A percentile compares a stretch with the other conserved stretches of the same genome.
These are phyloP conservation scores for Bothrops jararaca DNA, from an alignment of 2,113 vertebrate genomes.

Conservation along the genomic window DNA sequence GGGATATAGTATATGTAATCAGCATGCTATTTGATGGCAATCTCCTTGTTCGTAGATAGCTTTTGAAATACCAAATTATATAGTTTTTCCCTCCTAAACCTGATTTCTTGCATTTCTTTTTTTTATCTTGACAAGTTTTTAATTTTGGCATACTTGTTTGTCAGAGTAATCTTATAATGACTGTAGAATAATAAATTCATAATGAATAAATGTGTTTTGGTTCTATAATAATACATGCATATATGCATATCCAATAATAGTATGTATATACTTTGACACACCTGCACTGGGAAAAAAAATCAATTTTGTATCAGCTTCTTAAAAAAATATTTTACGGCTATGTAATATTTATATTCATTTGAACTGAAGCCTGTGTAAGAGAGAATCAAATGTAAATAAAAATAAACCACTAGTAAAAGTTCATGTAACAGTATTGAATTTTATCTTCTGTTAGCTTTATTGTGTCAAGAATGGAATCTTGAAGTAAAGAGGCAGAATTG, in stretches of 20 bases:
- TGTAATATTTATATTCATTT: neutral
- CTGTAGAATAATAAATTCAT: neutral
- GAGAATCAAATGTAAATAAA: neutral
- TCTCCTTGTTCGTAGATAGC: neutral
- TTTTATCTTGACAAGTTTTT: neutral
- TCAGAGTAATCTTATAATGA: neutral
- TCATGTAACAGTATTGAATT: neutral
- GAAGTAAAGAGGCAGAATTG: neutral
- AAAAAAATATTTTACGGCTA: neutral
- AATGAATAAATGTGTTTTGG: neutral
- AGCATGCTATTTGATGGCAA: constrained; percentile 4
- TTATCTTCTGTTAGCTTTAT: neutral
- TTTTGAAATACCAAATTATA: neutral
- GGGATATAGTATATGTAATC: neutral
- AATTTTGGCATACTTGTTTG: neutral
- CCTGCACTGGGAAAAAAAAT: neutral
- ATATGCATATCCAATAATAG: neutral
- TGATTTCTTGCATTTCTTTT: neutral
- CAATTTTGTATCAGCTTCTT: neutral
- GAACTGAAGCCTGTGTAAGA: neutral
- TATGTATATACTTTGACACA: neutral
- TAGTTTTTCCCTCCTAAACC: neutral
- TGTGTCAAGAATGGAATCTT: neutral
- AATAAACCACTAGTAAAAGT: neutral
- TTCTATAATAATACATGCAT: neutral